phyloP scores from a whole-genome alignment of 2,113 vertebrate species.

The Hyperoodon ampullatus region DNA sequence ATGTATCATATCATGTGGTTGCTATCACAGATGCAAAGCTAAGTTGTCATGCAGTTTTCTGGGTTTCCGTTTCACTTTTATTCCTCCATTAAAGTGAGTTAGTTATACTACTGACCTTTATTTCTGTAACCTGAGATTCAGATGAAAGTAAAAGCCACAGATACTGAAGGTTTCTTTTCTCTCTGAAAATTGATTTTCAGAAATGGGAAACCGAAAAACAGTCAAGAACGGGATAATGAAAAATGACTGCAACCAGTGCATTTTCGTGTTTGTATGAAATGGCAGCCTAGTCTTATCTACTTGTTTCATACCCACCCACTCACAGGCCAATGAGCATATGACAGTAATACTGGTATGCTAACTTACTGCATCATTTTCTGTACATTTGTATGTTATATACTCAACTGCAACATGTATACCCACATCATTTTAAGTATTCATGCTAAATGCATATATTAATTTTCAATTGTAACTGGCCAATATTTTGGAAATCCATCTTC shows the following conservation, averaged over 20 bases:
- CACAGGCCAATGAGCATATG: background rate
- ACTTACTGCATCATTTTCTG: background rate
- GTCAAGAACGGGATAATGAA: constrained; percentile 9
- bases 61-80: background rate
- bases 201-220: background rate
- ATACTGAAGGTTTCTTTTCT: background rate
- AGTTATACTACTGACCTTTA: background rate
- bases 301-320: background rate
- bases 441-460: background rate
- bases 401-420: background rate
- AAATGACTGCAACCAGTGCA: background rate
- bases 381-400: background rate
- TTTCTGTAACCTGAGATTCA: background rate
- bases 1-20: background rate
- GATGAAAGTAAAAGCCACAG: background rate
- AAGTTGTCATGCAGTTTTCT: background rate
- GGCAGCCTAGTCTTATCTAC: background rate
- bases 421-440: background rate
- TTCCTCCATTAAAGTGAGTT: background rate
- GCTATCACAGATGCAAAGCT: background rate
- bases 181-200: constrained; percentile 10
- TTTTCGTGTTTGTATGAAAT: background rate
- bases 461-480: background rate
- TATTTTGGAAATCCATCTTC: constrained; percentile 34
- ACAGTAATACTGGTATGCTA: background rate